phyloP scores from a whole-genome alignment of 2,113 vertebrate species.

The Gobius niger region DNA sequence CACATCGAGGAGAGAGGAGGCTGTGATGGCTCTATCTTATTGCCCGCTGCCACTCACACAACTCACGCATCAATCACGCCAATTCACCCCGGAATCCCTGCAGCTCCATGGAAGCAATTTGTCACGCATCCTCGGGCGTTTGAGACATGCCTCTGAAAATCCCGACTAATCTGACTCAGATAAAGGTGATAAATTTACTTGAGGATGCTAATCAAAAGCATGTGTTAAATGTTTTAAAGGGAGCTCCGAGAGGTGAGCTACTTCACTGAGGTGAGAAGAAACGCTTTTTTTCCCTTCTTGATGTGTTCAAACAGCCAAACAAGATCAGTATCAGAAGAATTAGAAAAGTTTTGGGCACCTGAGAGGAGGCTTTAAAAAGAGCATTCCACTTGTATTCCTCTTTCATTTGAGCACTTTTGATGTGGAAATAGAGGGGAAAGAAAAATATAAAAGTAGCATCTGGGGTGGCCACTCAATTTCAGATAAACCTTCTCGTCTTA shows the following conservation, averaged over 20 bases:
- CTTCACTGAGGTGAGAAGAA: no score
- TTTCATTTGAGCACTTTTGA: no score
- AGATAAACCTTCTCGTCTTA: no score
- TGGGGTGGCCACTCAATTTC: no score
- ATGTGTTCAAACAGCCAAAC: no score
- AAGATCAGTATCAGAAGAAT: no score
- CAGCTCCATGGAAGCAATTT: conserved; percentile 61
- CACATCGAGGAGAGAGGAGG: conserved; percentile 49
- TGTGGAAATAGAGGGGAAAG: no score
- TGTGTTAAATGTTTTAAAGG: conserved; percentile 48
- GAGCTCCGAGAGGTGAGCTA: conserved; percentile 11
- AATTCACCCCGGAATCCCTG: conserved; percentile 40
- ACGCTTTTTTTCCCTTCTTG: no score
- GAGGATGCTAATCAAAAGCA: conserved; percentile 64
- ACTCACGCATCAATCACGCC: conserved; percentile 70
- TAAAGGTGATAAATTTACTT: conserved; percentile 41
- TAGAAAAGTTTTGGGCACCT: no score
- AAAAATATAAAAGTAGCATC: no score
- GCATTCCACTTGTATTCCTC: no score
- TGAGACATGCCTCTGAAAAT: conserved; percentile 63
- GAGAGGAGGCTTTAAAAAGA: no score
- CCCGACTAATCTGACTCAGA: conserved; percentile 59
- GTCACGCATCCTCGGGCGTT: conserved; percentile 60
- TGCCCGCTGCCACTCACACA: conserved; percentile 67
- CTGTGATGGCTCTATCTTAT: conserved; percentile 68